A percentile compares a stretch with the other conserved stretches of the same genome.
These are phyloP conservation scores for Poeciliopsis infans DNA, from an alignment of 2,797 vertebrate genomes.

Conservation along the genomic window DNA sequence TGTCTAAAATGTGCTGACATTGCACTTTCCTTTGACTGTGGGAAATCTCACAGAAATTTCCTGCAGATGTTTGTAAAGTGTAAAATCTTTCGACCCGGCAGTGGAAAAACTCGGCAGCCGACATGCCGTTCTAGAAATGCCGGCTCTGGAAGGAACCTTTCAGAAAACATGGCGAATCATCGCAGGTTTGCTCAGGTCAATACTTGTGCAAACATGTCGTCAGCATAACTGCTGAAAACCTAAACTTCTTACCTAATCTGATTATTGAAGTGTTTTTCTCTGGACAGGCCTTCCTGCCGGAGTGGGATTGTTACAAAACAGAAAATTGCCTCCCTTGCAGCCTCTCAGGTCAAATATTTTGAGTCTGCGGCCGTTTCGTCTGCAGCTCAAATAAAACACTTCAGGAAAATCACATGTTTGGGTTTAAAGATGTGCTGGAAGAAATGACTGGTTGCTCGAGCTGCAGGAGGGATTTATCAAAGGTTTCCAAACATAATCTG, in stretches of 20 bases:
- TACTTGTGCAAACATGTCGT: background rate
- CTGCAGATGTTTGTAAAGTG: slow-evolving; percentile 10
- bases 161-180: background rate
- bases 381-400: background rate
- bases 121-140: slow-evolving; percentile 17
- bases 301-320: background rate
- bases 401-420: background rate
- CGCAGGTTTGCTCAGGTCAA: slow-evolving; percentile 9
- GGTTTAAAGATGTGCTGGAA: background rate
- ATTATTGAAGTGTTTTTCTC: background rate
- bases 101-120: slow-evolving; percentile 29
- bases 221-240: background rate
- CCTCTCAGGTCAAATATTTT: background rate
- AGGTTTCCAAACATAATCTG: slow-evolving; percentile 1
- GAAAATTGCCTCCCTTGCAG: background rate
- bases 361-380: background rate
- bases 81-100: slow-evolving; percentile 11
- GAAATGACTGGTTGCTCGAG: background rate
- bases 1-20: background rate
- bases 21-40: background rate
- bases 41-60: slow-evolving; percentile 14
- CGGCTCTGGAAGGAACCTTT: slow-evolving; percentile 21
- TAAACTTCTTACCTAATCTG: background rate
- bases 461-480: background rate
- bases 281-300: background rate